Percentiles rank a stretch among this genome's conserved stretches.
These are phyloP conservation scores for Pollenia griseotomentosa DNA, from an alignment of 2,888 invertebrate genomes.

Conservation along the genomic window DNA sequence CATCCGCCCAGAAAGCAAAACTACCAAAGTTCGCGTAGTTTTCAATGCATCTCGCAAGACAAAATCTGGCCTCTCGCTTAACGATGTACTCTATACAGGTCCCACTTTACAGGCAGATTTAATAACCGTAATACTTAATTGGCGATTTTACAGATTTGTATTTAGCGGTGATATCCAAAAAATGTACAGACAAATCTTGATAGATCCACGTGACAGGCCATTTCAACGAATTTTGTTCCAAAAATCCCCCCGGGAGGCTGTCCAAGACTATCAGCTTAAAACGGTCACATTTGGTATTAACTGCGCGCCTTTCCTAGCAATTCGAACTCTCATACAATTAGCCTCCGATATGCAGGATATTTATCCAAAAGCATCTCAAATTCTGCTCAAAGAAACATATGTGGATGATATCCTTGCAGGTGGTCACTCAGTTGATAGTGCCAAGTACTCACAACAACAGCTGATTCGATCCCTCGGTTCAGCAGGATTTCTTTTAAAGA, in stretches of 20 bases:
- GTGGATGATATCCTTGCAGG: conserved; percentile 3
- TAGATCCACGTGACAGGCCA: too few species aligned
- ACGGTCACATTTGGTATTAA: background rate
- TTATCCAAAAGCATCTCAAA: conserved; percentile 36
- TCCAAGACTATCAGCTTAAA: background rate
- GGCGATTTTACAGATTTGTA: conserved; percentile 30
- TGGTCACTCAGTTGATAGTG: background rate
- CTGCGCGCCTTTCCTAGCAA: background rate
- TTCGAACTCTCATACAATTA: conserved; percentile 8
- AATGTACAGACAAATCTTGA: too few species aligned
- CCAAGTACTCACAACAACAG: background rate
- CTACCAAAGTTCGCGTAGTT: too few species aligned
- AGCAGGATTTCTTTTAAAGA: background rate
- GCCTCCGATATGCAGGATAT: conserved; percentile 5
- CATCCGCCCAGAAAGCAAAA: too few species aligned
- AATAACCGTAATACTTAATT: conserved; percentile 2
- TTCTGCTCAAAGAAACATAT: background rate
- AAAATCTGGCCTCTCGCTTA: background rate
- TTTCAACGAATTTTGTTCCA: background rate
- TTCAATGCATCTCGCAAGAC: too few species aligned
- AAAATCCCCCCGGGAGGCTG: background rate
- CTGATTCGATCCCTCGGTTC: background rate
- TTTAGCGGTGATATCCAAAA: conserved; percentile 4
- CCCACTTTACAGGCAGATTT: conserved; percentile 17
- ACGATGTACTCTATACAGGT: conserved; percentile 17